Evolutionary conservation across 2,113 vertebrate genomes (phyloP).

Genomic region (Calyptommatus sinebrachiatus): DNA sequence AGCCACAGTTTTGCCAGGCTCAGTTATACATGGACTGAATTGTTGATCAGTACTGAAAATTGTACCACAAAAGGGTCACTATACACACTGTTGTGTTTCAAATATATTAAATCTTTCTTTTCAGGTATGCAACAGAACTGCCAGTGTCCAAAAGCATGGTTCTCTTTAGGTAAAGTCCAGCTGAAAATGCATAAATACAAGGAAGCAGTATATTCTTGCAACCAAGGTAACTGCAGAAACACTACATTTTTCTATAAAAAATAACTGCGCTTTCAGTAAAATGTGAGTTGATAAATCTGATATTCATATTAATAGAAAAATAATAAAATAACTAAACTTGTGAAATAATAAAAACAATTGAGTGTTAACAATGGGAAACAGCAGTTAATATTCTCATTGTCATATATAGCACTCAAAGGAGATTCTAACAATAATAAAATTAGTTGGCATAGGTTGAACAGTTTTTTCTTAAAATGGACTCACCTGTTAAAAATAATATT

Average conservation of each 20-base stretch:
- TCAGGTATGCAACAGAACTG: conserved; percentile 80
- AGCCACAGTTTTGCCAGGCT: background rate
- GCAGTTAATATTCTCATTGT: too few relatives aligned
- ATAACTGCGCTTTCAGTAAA: background rate
- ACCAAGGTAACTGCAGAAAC: conserved; percentile 74
- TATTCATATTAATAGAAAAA: background rate
- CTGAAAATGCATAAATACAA: conserved; percentile 81
- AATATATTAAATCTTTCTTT: conserved; percentile 24
- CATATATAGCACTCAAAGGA: too few relatives aligned
- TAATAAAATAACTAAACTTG: background rate
- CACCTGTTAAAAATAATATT: background rate
- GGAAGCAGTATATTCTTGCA: conserved; percentile 78
- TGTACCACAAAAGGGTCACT: background rate
- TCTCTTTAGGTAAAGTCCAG: conserved; percentile 81
- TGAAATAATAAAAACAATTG: too few relatives aligned
- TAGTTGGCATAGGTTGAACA: background rate
- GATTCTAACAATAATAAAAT: too few relatives aligned
- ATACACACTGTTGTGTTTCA: background rate
- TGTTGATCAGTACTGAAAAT: background rate
- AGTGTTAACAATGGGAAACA: too few relatives aligned
- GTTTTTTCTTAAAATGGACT: background rate
- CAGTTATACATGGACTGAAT: background rate
- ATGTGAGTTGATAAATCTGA: background rate
- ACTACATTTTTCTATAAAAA: too few relatives aligned
- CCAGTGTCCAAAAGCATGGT: conserved; percentile 76